phyloP scores from a whole-genome alignment of 2,888 invertebrate species.

The Polydrusus pterygomalis region DNA sequence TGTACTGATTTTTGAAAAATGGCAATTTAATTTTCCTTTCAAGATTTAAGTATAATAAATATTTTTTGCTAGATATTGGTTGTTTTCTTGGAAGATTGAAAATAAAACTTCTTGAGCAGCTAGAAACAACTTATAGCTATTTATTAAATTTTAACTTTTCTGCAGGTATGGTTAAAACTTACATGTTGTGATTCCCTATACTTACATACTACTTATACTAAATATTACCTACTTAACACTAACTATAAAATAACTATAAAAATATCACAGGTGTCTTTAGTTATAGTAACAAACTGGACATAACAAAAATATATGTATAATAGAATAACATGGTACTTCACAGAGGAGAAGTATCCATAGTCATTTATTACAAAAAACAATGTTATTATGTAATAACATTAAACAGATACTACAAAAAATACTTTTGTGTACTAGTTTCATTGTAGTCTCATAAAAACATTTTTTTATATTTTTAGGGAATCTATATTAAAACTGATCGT shows the following conservation, averaged over 20 bases:
- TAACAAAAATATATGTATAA: constrained; percentile 16
- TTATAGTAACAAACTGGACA: constrained; percentile 21
- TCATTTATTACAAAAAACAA: constrained; percentile 38
- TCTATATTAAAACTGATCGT: constrained; percentile 11
- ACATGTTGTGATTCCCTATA: constrained; percentile 24
- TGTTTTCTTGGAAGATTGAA: constrained; percentile 15
- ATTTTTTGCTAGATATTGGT: constrained; percentile 41
- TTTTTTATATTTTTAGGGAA: too few species aligned
- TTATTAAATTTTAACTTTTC: constrained; percentile 23
- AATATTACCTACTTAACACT: constrained; percentile 3
- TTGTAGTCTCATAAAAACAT: too few species aligned
- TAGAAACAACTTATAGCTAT: not conserved
- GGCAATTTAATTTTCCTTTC: constrained; percentile 32
- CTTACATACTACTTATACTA: not conserved
- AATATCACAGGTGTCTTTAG: constrained; percentile 42
- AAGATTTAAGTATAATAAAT: constrained; percentile 40
- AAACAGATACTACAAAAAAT: not conserved
- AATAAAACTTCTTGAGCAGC: not conserved
- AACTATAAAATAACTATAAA: not conserved
- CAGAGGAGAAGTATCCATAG: constrained; percentile 20
- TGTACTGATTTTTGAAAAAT: constrained; percentile 5
- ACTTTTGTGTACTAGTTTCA: too few species aligned
- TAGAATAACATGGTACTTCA: constrained; percentile 40
- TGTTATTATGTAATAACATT: constrained; percentile 52
- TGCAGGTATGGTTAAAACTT: constrained; percentile 25